These are phyloP conservation scores for Elephantulus edwardii DNA, from an alignment of 2,113 vertebrate species.

Conservation along the genomic window DNA sequence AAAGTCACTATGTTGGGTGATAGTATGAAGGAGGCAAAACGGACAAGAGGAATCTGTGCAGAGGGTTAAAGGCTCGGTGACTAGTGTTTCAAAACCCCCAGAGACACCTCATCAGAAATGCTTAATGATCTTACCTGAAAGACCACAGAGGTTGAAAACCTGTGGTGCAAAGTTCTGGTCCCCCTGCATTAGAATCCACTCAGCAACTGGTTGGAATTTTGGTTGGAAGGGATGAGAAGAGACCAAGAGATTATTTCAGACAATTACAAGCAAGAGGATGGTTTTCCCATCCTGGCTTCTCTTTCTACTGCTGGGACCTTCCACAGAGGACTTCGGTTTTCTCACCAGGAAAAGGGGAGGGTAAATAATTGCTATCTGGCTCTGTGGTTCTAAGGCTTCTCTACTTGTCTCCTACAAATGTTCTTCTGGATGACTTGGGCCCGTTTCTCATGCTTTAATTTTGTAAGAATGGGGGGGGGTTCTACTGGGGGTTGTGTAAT, in stretches of 20 bases:
- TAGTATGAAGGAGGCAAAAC: background rate
- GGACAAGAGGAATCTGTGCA: too few species aligned
- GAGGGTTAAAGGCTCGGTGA: background rate
- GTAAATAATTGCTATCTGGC: too few species aligned
- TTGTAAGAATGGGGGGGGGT: background rate
- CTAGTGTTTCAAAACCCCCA: background rate
- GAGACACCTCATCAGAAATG: background rate
- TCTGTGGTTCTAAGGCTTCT: background rate
- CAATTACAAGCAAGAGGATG: background rate
- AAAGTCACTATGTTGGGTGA: background rate
- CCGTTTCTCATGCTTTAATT: background rate
- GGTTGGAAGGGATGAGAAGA: background rate
- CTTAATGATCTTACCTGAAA: background rate
- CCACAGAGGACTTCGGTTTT: constrained; percentile 1
- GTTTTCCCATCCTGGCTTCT: background rate
- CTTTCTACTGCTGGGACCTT: background rate
- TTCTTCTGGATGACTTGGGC: background rate
- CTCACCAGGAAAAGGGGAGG: background rate
- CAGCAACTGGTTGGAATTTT: background rate
- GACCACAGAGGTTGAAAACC: background rate
- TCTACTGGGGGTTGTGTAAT: background rate
- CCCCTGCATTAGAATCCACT: background rate
- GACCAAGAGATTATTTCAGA: background rate
- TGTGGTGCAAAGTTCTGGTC: background rate
- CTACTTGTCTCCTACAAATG: background rate